These are phyloP conservation scores for Dolomedes plantarius DNA, from an alignment of 2,888 invertebrate genomes.

Conservation along the genomic window DNA sequence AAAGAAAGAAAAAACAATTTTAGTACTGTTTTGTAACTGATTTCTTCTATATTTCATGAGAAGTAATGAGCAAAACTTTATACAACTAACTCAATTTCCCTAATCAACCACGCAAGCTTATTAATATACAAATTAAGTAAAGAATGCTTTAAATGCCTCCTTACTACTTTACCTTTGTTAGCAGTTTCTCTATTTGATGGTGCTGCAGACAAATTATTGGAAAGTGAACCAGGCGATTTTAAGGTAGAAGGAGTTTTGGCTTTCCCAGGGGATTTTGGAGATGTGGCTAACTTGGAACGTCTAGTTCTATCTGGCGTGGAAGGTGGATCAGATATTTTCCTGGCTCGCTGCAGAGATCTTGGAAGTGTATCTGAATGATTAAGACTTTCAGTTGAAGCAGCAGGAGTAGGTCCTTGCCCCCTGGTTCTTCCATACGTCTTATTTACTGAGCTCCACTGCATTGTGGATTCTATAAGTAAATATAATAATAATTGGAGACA, in stretches of 20 bases:
- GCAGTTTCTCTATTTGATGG: conserved; percentile 43
- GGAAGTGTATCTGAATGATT: conserved; percentile 62
- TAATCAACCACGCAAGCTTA: too few relatives aligned
- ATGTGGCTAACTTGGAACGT: conserved; percentile 29
- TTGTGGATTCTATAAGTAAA: conserved; percentile 36
- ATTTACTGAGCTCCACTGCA: conserved; percentile 46
- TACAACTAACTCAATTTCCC: too few relatives aligned
- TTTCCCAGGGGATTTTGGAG: conserved; percentile 65
- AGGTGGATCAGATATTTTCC: conserved; percentile 55
- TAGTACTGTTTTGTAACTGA: too few relatives aligned
- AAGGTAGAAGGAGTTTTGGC: conserved; percentile 57
- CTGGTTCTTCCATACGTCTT: conserved; percentile 56
- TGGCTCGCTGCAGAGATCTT: conserved; percentile 50
- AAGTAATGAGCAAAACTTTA: too few relatives aligned
- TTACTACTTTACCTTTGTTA: conserved; percentile 41
- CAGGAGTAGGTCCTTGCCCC: conserved; percentile 58
- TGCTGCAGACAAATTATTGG: conserved; percentile 61
- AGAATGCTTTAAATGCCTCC: background rate
- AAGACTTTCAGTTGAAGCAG: conserved; percentile 62
- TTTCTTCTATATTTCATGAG: too few relatives aligned
- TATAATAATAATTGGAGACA: background rate
- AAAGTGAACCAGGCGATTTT: conserved; percentile 58
- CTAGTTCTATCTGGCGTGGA: conserved; percentile 59
- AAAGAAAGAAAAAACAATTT: too few relatives aligned
- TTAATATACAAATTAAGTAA: too few relatives aligned